These are phyloP conservation scores for Drosophila recens DNA, from an alignment of 2,888 invertebrate species.

Conservation along the genomic window DNA sequence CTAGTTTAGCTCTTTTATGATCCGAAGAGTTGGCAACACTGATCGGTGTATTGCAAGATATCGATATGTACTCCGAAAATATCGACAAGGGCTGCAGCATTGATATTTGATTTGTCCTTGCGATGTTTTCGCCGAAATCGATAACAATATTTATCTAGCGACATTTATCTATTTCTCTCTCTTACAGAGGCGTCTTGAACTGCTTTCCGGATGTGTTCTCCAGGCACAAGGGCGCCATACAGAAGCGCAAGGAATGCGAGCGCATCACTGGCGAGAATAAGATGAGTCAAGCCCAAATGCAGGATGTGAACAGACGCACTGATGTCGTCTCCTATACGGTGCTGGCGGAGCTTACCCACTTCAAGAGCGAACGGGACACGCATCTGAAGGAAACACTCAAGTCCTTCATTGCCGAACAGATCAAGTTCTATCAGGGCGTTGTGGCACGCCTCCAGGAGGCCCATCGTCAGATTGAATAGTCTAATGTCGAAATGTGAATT, in stretches of 20 bases:
- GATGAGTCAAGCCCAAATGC: conserved; percentile 92
- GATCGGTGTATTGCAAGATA: no score
- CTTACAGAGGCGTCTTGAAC: conserved; percentile 91
- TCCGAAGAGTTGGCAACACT: no score
- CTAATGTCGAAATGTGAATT: conserved; percentile 3
- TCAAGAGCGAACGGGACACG: conserved; percentile 93
- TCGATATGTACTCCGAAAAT: no score
- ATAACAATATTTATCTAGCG: not conserved
- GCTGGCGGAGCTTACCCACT: conserved; percentile 97
- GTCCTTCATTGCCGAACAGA: conserved; percentile 94
- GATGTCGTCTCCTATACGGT: conserved; percentile 97
- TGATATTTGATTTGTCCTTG: no score
- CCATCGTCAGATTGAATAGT: conserved; percentile 85
- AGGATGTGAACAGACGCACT: conserved; percentile 92
- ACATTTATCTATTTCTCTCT: no score
- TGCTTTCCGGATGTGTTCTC: conserved; percentile 95
- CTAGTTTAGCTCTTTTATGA: no score
- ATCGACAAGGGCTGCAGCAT: no score
- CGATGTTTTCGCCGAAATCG: no score
- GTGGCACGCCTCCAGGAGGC: conserved; percentile 90
- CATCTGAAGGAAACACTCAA: conserved; percentile 95
- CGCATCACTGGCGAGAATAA: conserved; percentile 92
- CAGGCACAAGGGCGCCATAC: conserved; percentile 95
- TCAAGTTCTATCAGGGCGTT: conserved; percentile 95
- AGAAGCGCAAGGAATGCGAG: conserved; percentile 95